phyloP scores from a whole-genome alignment of 2,113 vertebrate species.

The Ivindomyrus marchei region DNA sequence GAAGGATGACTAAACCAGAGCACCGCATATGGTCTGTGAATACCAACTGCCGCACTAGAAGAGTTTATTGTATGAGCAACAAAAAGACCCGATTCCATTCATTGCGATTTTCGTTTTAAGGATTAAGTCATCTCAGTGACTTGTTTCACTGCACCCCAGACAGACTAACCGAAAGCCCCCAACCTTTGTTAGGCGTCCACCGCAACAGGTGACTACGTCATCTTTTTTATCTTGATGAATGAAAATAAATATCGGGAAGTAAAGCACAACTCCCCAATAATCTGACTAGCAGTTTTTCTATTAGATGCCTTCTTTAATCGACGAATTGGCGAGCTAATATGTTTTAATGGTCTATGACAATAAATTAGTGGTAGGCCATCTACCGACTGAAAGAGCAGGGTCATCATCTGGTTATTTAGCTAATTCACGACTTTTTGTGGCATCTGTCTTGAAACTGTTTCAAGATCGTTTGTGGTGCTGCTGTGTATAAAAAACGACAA shows the following conservation, averaged over 20 bases:
- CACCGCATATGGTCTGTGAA: not conserved
- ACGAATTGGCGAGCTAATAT: conserved; percentile 11
- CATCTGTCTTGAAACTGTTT: not conserved
- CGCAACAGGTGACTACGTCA: conserved; percentile 18
- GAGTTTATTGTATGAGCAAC: not conserved
- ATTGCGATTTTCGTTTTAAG: not conserved
- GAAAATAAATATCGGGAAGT: not conserved
- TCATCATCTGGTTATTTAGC: not conserved
- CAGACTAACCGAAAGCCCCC: not conserved
- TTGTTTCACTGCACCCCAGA: not conserved
- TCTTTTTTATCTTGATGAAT: not conserved
- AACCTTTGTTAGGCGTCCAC: not conserved
- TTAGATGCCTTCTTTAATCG: conserved; percentile 6
- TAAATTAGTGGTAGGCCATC: not conserved
- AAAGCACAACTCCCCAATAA: not conserved
- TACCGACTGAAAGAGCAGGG: not conserved
- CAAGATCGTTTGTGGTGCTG: not conserved
- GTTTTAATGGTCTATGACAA: not conserved
- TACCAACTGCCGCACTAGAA: conserved; percentile 17
- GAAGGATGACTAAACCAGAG: not conserved
- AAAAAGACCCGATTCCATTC: not conserved
- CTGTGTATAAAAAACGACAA: not conserved
- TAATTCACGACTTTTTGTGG: not conserved
- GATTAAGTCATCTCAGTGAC: not conserved
- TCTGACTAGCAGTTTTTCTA: conserved; percentile 2